Percentiles rank a stretch among this genome's conserved stretches.
These are phyloP conservation scores for Zosterops japonicus DNA, from an alignment of 2,113 vertebrate species.

Conservation along the genomic window DNA sequence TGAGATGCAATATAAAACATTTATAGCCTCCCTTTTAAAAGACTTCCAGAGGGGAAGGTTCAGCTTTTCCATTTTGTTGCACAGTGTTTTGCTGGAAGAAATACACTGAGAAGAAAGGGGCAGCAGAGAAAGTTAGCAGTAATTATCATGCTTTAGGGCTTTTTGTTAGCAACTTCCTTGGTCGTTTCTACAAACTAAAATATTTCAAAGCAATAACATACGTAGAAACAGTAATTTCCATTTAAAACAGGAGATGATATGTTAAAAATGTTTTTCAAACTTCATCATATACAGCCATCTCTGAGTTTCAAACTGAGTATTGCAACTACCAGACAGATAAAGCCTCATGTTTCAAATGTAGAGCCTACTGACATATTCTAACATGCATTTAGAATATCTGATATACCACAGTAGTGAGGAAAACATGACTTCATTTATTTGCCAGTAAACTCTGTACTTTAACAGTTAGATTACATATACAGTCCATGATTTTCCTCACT, in stretches of 20 bases:
- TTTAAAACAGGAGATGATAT: background rate
- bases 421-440: background rate
- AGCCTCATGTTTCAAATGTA: background rate
- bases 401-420: background rate
- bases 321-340: background rate
- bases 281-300: background rate
- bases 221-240: background rate
- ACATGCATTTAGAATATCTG: background rate
- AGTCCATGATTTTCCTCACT: background rate
- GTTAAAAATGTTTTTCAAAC: background rate
- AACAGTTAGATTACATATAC: background rate
- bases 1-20: constrained; percentile 35
- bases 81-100: background rate
- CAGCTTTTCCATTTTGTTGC: constrained; percentile 11
- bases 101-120: background rate
- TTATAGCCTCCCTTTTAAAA: constrained; percentile 39
- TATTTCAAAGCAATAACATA: background rate
- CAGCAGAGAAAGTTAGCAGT: background rate
- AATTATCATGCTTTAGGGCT: background rate
- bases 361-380: background rate
- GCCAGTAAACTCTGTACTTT: background rate
- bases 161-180: background rate
- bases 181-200: background rate
- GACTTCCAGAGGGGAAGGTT: constrained; percentile 15
- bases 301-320: background rate